Percentiles rank a stretch among this genome's conserved stretches.
Conservation (phyloP, 2,888 invertebrate species). For the Arctia plantaginis region DNA sequence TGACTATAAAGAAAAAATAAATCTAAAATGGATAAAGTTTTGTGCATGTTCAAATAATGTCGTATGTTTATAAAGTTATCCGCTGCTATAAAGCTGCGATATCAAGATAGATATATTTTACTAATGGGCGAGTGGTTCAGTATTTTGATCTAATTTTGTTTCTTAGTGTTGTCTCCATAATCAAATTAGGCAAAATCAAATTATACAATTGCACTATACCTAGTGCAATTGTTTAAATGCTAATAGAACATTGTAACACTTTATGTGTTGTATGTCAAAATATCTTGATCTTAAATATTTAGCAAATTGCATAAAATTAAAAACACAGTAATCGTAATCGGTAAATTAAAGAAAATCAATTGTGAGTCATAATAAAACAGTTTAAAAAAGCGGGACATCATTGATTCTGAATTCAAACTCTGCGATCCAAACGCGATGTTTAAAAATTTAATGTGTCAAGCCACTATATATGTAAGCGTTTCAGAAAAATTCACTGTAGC, state of each 20-base stretch:
- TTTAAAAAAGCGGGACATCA: slow-evolving; percentile 3
- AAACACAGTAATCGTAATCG: background rate
- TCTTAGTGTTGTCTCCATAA: no score
- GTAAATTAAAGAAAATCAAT: background rate
- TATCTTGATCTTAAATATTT: background rate
- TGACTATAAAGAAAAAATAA: background rate
- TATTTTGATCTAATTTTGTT: no score
- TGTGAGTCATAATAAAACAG: background rate
- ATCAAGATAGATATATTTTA: background rate
- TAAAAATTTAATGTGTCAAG: slow-evolving; percentile 45
- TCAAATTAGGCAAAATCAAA: no score
- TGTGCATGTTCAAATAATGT: background rate
- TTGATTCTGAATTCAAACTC: slow-evolving; percentile 48
- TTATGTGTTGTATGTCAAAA: background rate
- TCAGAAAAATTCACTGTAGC: slow-evolving; percentile 59
- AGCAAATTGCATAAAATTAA: background rate
- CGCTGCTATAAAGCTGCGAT: no score
- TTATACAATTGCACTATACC: no score
- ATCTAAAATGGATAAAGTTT: background rate
- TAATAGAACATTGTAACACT: background rate
- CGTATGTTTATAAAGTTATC: background rate
- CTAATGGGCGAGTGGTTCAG: background rate
- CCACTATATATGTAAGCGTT: slow-evolving; percentile 59
- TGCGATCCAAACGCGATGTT: slow-evolving; percentile 36
- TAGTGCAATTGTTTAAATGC: background rate